Evolutionary conservation across 2,113 vertebrate species (phyloP), one percentile per base, ranked within the genome.

Genomic region (Leptosomus discolor): DNA sequence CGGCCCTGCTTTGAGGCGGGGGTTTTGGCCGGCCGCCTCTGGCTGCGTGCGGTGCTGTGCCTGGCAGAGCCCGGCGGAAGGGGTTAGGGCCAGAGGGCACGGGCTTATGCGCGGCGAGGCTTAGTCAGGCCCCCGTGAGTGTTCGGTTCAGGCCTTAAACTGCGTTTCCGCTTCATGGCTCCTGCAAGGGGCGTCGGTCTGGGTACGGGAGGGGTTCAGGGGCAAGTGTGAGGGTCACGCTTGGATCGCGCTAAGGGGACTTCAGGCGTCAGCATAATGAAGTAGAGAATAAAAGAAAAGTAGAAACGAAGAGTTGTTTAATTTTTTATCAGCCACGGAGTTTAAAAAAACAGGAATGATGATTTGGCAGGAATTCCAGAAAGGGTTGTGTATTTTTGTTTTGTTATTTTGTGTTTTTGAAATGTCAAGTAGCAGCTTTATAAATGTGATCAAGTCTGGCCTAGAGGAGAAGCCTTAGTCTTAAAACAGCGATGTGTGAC

Each of bases 81-180:
- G 30, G 15, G 39, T 2, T 7, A 10, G 39, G 3, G 36, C 7
- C 4, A 4, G 11, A 9, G 48, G 24, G 15, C 3, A 1, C 5
- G 15, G 16, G 19, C 7, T 9, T 5, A 16, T 5, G 23, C 2
- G 1, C 0, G 14, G 12, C 2, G 30, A 3, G 26, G 27, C 4
- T 4, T 3, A 4, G 11, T 7, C 5, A 10, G 45, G 45, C 10
- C 14, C 1, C 17, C 2, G 12, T 2, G 5, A 6, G 4, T 12
- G 11, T 8, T 32, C 11, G 1, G 13, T 12, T 1, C 5, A 2
- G 48, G 22, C 16, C 1, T 18, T 23, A 3, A 11, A 2, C 8
- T 18, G 29, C 5, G 3, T 4, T 24, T 27, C 3, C 21, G 57
- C 29, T 10, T 14, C 5, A 4, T 3, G 20, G 71, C 16, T 16